These are phyloP conservation scores for Glyphotaelius pellucidus DNA, from an alignment of 2,888 invertebrate genomes.

Conservation along the genomic window DNA sequence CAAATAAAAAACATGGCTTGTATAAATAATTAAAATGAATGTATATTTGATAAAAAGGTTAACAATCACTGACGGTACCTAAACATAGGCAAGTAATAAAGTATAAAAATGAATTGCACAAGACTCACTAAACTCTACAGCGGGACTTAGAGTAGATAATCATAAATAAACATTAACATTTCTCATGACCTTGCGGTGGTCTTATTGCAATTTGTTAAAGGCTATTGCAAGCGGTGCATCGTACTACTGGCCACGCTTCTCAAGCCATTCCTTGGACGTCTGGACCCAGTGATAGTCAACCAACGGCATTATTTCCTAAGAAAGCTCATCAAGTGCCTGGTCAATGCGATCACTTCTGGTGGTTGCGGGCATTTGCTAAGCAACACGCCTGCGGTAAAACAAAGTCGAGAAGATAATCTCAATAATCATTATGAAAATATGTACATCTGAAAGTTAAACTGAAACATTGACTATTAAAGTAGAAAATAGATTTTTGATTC, in stretches of 20 bases:
- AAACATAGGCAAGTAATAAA: slow-evolving; percentile 42
- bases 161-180: not conserved
- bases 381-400: not conserved
- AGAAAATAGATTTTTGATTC: slow-evolving; percentile 15
- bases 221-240: not conserved
- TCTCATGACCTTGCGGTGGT: not conserved
- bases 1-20: slow-evolving; percentile 61
- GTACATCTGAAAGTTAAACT: not conserved
- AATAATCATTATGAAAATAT: not conserved
- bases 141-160: slow-evolving; percentile 25
- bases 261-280: not conserved
- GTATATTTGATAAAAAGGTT: slow-evolving; percentile 55
- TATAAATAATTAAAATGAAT: slow-evolving; percentile 60
- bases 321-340: not conserved
- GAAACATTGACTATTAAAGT: slow-evolving; percentile 16
- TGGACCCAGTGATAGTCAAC: not conserved
- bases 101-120: slow-evolving; percentile 59
- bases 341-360: not conserved
- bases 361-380: not conserved
- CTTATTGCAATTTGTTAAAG: not conserved
- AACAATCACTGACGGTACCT: slow-evolving; percentile 45
- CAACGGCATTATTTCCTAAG: not conserved
- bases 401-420: not conserved
- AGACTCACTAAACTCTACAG: slow-evolving; percentile 35
- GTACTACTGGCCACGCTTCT: too few relatives aligned